These are phyloP conservation scores for Australoheros scitulus DNA, from an alignment of 2,113 vertebrate genomes.

Conservation along the genomic window DNA sequence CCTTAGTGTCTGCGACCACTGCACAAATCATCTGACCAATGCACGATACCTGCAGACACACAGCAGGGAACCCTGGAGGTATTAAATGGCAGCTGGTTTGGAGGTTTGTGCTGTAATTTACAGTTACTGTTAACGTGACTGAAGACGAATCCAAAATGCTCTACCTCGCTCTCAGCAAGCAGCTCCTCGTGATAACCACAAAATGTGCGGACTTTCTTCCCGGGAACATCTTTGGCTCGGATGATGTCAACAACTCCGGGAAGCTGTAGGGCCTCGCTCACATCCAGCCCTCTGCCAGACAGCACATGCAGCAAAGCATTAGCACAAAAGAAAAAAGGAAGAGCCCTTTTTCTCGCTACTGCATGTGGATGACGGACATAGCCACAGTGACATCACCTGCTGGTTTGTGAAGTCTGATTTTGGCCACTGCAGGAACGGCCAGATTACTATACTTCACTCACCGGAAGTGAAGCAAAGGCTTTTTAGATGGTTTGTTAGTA, in stretches of 20 bases:
- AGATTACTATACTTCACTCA: no score
- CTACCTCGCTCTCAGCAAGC: slow-evolving; percentile 71
- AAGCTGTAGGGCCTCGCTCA: slow-evolving; percentile 68
- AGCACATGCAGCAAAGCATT: not conserved
- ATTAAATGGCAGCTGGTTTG: no score
- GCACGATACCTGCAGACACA: slow-evolving; percentile 73
- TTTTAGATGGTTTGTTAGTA: no score
- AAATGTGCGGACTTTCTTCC: slow-evolving; percentile 55
- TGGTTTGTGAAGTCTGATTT: no score
- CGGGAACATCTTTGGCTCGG: slow-evolving; percentile 77
- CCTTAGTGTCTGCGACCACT: slow-evolving; percentile 71
- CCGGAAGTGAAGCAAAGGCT: no score
- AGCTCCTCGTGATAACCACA: slow-evolving; percentile 65
- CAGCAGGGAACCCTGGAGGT: not conserved
- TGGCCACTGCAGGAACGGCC: no score
- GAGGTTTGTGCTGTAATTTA: not conserved
- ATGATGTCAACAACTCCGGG: slow-evolving; percentile 80
- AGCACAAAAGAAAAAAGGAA: not conserved
- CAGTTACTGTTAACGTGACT: not conserved
- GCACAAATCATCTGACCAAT: slow-evolving; percentile 78
- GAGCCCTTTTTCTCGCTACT: not conserved
- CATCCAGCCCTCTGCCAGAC: slow-evolving; percentile 70
- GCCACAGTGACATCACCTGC: no score
- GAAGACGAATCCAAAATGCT: not conserved
- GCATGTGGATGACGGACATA: not conserved